A percentile compares a stretch with the other conserved stretches of the same genome.
These are phyloP conservation scores for Drosophila nebulosa DNA, from an alignment of 1,140 invertebrate genomes.

Conservation along the genomic window DNA sequence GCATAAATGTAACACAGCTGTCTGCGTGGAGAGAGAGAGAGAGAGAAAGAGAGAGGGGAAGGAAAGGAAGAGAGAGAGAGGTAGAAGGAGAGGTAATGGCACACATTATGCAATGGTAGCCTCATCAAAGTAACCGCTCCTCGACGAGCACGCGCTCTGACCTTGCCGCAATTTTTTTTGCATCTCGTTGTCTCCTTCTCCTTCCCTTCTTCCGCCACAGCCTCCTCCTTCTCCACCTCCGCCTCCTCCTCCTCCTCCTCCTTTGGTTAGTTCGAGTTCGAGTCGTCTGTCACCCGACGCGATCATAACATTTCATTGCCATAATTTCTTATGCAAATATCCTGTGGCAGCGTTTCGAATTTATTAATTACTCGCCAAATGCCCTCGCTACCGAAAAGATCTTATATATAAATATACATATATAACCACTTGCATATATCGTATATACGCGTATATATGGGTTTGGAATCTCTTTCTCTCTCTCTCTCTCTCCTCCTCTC, in stretches of 20 bases:
- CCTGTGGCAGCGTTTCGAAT: constrained; percentile 75
- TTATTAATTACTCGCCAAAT: constrained; percentile 76
- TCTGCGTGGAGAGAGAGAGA: neutral
- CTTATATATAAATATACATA: neutral
- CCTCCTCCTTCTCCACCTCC: neutral
- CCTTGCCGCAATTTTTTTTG: constrained; percentile 20
- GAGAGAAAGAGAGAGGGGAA: neutral
- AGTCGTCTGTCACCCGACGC: constrained; percentile 57
- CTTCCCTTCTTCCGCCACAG: neutral
- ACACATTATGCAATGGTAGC: constrained; percentile 55
- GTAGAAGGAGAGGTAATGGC: neutral
- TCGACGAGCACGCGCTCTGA: constrained; percentile 15
- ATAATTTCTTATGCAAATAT: constrained; percentile 81
- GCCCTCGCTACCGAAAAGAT: constrained; percentile 22
- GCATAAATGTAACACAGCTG: constrained; percentile 60
- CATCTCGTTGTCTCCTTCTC: neutral
- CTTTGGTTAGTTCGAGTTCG: neutral
- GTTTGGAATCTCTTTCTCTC: neutral
- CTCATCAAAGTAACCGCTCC: constrained; percentile 56
- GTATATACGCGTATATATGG: neutral
- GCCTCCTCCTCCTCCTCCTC: neutral
- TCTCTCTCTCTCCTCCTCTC: constrained; percentile 12
- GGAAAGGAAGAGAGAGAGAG: neutral
- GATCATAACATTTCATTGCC: constrained; percentile 79
- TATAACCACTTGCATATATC: neutral